A percentile compares a stretch with the other conserved stretches of the same genome.
phyloP scores from a whole-genome alignment of 2,113 vertebrate species.

The Pterocles gutturalis region DNA sequence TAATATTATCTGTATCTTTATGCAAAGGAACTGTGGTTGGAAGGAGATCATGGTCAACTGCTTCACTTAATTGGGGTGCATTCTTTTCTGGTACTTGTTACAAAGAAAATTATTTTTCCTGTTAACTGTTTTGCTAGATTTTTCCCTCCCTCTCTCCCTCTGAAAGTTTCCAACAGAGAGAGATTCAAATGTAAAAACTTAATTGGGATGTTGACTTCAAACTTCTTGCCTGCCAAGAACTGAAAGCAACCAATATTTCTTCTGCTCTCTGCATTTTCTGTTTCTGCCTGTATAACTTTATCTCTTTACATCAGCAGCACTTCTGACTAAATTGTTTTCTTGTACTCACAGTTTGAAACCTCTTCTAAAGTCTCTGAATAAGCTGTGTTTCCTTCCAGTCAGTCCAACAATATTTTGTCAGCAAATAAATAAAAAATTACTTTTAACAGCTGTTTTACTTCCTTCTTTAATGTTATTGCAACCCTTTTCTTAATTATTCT shows the following conservation, averaged over 20 bases:
- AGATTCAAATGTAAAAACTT: neutral
- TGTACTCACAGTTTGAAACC: conserved; percentile 29
- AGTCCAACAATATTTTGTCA: conserved; percentile 59
- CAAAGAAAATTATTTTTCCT: conserved; percentile 5
- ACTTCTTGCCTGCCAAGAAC: neutral
- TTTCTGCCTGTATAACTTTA: conserved; percentile 27
- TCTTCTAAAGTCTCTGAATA: conserved; percentile 20
- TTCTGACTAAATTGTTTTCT: conserved; percentile 55
- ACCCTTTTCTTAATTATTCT: conserved; percentile 58
- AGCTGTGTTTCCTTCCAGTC: conserved; percentile 12
- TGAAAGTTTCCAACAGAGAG: neutral
- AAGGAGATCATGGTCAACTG: neutral
- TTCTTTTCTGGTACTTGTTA: conserved; percentile 11
- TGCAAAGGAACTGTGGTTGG: neutral
- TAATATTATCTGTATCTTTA: neutral
- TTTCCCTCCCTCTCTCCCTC: neutral
- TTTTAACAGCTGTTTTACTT: conserved; percentile 57
- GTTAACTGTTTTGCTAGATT: neutral
- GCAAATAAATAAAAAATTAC: conserved; percentile 39
- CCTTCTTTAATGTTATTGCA: conserved; percentile 48
- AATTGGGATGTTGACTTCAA: conserved; percentile 1
- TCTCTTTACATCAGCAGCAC: conserved; percentile 2
- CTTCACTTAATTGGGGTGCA: neutral
- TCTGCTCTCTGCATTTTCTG: neutral
- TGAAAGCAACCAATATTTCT: conserved; percentile 13